phyloP scores from a whole-genome alignment of 2,888 invertebrate species.

The Torymus texanus region DNA sequence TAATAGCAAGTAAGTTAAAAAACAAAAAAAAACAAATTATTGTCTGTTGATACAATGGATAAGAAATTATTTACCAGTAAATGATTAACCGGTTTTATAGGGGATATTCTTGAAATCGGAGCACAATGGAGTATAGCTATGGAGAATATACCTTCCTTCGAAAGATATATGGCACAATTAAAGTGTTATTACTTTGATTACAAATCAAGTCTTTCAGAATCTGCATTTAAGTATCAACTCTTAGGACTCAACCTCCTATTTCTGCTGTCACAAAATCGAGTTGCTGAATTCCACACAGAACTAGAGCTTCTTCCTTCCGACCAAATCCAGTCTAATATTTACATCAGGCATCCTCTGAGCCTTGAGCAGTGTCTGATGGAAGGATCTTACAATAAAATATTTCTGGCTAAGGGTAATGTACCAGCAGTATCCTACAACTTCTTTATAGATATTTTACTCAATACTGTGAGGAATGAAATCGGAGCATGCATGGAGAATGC shows the following conservation, averaged over 20 bases:
- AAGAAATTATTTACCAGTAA: not conserved
- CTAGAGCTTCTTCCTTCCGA: constrained; percentile 94
- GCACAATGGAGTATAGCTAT: constrained; percentile 96
- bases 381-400: constrained; percentile 97
- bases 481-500: constrained; percentile 97
- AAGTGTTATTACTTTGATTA: constrained; percentile 97
- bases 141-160: constrained; percentile 96
- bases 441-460: constrained; percentile 96
- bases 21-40: not conserved
- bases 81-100: constrained; percentile 70
- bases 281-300: constrained; percentile 99
- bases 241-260: constrained; percentile 95
- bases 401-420: constrained; percentile 88
- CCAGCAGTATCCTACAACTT: constrained; percentile 96
- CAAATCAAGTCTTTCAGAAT: constrained; percentile 89
- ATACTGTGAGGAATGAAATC: constrained; percentile 97
- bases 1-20: constrained; percentile 83
- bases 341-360: constrained; percentile 94
- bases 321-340: constrained; percentile 93
- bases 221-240: constrained; percentile 94
- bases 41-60: not conserved
- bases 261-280: constrained; percentile 95
- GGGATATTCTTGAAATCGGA: constrained; percentile 95
- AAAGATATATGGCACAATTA: constrained; percentile 96
- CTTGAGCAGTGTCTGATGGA: constrained; percentile 99